A percentile compares a stretch with the other conserved stretches of the same genome.
These are phyloP conservation scores for Scolopax rusticola DNA, from an alignment of 2,797 vertebrate genomes.

Conservation along the genomic window DNA sequence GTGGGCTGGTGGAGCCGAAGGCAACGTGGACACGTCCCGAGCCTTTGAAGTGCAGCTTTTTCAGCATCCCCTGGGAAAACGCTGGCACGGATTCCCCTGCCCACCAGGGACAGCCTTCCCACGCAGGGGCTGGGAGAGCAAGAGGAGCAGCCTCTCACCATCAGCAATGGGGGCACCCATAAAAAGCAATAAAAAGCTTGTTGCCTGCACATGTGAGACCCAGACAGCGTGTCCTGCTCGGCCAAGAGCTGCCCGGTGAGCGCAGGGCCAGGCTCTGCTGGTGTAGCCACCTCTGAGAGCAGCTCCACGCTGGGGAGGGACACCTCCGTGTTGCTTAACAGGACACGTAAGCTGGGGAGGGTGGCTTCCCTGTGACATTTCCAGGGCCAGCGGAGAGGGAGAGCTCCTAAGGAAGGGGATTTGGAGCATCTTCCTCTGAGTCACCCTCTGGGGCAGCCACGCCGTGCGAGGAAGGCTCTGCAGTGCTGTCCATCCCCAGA, in stretches of 20 bases:
- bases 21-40: conserved; percentile 35
- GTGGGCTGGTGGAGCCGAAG: conserved; percentile 50
- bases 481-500: rapidly evolving
- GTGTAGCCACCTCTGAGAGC: background rate
- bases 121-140: background rate
- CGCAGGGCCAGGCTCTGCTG: background rate
- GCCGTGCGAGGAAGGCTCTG: background rate
- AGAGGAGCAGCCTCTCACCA: background rate
- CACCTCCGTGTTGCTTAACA: background rate
- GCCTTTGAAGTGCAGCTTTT: conserved; percentile 65
- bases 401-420: background rate
- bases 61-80: background rate
- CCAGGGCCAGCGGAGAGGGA: background rate
- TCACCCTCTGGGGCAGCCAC: background rate
- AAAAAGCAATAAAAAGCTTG: background rate
- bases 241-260: background rate
- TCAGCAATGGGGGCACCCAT: background rate
- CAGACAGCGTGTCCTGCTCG: rapidly evolving
- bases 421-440: background rate
- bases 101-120: background rate
- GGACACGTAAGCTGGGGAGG: conserved; percentile 1
- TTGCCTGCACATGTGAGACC: background rate
- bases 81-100: background rate
- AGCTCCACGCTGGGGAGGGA: background rate
- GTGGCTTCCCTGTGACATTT: background rate